phyloP scores from a whole-genome alignment of 2,113 vertebrate genomes.

The Lutjanus erythropterus region DNA sequence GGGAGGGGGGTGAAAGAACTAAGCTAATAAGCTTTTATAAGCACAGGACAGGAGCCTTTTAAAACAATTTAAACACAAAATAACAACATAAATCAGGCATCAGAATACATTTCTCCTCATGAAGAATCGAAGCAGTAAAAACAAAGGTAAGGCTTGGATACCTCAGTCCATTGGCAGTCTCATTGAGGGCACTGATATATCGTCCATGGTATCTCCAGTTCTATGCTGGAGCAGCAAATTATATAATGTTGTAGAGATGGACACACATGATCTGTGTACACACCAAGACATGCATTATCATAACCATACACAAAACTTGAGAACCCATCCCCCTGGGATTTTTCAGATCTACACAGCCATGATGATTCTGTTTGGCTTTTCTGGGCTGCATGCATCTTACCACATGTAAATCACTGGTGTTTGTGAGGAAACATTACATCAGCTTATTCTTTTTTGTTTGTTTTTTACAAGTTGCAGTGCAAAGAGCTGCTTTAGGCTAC shows the following conservation, averaged over 20 bases:
- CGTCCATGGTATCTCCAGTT: conserved; percentile 21
- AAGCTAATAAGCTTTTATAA: conserved; percentile 13
- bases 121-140: conserved; percentile 38
- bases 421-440: conserved; percentile 10
- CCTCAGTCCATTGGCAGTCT: conserved; percentile 49
- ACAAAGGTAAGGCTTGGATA: conserved; percentile 28
- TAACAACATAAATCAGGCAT: conserved; percentile 52
- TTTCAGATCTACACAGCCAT: background rate
- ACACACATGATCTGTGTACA: background rate
- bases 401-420: background rate
- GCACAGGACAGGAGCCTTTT: conserved; percentile 9
- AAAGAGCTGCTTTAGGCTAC: conserved; percentile 11
- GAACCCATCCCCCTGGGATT: background rate
- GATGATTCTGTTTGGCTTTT: background rate
- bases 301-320: background rate
- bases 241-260: background rate
- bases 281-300: background rate
- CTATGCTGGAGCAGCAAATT: conserved; percentile 8
- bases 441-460: background rate
- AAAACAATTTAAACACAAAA: conserved; percentile 23
- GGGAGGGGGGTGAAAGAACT: too few species aligned
- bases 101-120: conserved; percentile 23
- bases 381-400: background rate
- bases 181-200: conserved; percentile 22
- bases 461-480: conserved; percentile 8